phyloP scores from a whole-genome alignment of 2,113 vertebrate genomes.

The Dolichallabes microphthalmus region DNA sequence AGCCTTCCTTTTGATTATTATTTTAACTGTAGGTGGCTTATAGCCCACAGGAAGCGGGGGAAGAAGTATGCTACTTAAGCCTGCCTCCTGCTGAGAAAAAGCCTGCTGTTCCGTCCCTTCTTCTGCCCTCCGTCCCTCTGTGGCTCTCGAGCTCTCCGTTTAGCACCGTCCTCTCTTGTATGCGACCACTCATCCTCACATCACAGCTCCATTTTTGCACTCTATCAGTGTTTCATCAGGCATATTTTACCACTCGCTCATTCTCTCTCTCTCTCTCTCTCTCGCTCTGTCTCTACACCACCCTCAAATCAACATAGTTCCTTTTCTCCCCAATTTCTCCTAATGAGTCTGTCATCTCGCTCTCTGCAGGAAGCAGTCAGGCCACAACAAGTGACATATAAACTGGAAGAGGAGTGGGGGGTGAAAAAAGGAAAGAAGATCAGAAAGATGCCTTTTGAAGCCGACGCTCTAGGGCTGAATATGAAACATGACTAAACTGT shows the following conservation, averaged over 20 bases:
- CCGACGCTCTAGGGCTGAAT: slow-evolving; percentile 6
- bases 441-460: slow-evolving; percentile 1
- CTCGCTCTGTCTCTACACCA: slow-evolving; percentile 2
- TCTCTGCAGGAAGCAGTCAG: slow-evolving; percentile 6
- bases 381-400: slow-evolving; percentile 26
- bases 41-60: slow-evolving; percentile 50
- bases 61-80: slow-evolving; percentile 61
- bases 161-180: not conserved
- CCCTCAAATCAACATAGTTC: not conserved
- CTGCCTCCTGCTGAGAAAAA: slow-evolving; percentile 56
- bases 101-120: slow-evolving; percentile 57
- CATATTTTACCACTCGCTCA: not conserved
- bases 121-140: slow-evolving; percentile 34
- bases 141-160: slow-evolving; percentile 21
- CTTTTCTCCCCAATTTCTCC: slow-evolving; percentile 52
- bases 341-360: slow-evolving; percentile 6
- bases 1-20: slow-evolving; percentile 60
- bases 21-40: slow-evolving; percentile 58
- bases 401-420: not conserved
- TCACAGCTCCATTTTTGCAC: not conserved
- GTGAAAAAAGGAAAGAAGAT: not conserved
- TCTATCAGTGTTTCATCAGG: not conserved
- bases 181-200: slow-evolving; percentile 22
- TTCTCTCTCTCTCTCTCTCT: not conserved
- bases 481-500: slow-evolving; percentile 27